Percentiles rank a stretch among this genome's conserved stretches.
These are phyloP conservation scores for Caligus rogercresseyi DNA, from an alignment of 1,140 invertebrate genomes.

Conservation along the genomic window DNA sequence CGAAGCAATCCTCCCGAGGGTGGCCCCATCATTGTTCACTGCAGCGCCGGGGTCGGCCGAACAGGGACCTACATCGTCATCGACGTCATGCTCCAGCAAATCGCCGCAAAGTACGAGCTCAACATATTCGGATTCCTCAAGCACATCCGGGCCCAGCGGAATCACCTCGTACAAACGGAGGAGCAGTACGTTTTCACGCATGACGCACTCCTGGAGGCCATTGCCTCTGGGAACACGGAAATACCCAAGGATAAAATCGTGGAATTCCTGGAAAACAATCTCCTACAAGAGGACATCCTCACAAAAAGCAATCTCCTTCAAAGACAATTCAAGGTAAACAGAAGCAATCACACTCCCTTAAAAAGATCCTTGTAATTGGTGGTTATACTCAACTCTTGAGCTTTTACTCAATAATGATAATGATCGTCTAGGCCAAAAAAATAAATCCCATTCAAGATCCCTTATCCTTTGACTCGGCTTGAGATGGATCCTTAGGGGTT, in stretches of 20 bases:
- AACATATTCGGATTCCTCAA: constrained; percentile 30
- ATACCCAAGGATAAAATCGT: neutral
- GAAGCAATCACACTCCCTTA: too few relatives aligned
- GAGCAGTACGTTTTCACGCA: constrained; percentile 24
- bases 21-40: constrained; percentile 87
- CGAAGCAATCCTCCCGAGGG: constrained; percentile 62
- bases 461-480: too few relatives aligned
- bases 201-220: constrained; percentile 19
- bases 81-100: constrained; percentile 30
- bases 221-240: constrained; percentile 11
- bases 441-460: too few relatives aligned
- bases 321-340: neutral
- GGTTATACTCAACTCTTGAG: too few relatives aligned
- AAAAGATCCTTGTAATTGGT: too few relatives aligned
- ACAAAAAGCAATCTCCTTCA: neutral
- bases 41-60: constrained; percentile 35
- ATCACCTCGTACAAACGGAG: constrained; percentile 38
- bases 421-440: neutral
- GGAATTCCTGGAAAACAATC: constrained; percentile 41
- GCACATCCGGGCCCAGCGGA: constrained; percentile 29
- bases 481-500: too few relatives aligned
- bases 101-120: constrained; percentile 25
- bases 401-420: too few relatives aligned
- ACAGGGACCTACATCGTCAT: constrained; percentile 32
- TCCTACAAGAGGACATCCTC: constrained; percentile 34